A percentile compares a stretch with the other conserved stretches of the same genome.
Conservation (phyloP, 2,113 vertebrate species). For the Perccottus glenii region DNA sequence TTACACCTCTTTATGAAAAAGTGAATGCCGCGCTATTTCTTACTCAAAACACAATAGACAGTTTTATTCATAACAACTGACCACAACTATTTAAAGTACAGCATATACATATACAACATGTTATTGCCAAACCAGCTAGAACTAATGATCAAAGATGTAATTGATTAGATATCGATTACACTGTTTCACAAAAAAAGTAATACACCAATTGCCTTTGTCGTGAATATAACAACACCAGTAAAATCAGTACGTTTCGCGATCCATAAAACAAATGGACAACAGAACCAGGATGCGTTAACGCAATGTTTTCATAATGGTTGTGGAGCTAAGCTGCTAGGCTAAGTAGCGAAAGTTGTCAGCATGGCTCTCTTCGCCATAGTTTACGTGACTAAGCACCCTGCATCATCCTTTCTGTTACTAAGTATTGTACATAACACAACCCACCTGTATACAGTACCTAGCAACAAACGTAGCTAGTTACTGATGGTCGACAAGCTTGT, state of each 20-base stretch:
- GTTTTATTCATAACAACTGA: too few relatives aligned
- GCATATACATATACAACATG: too few relatives aligned
- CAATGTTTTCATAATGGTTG: constrained; percentile 19
- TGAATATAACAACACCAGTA: neutral
- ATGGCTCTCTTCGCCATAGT: too few relatives aligned
- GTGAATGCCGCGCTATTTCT: too few relatives aligned
- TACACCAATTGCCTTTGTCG: too few relatives aligned
- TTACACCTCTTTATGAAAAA: too few relatives aligned
- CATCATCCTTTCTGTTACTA: fast-evolving
- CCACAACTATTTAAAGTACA: too few relatives aligned
- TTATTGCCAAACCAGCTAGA: too few relatives aligned
- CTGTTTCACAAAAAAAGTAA: too few relatives aligned
- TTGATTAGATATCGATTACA: neutral
- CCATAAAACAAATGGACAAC: neutral
- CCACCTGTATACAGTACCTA: constrained; percentile 51
- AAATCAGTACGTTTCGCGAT: neutral
- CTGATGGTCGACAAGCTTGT: constrained; percentile 28
- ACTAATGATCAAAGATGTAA: neutral
- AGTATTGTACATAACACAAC: neutral
- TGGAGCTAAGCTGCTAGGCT: constrained; percentile 23
- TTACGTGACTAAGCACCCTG: neutral
- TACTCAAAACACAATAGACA: too few relatives aligned
- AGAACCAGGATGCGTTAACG: neutral
- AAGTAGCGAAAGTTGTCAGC: constrained; percentile 10
- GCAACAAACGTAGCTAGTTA: constrained; percentile 43